phyloP scores from a whole-genome alignment of 1,140 invertebrate species.

The Panagrolaimus sp. region DNA sequence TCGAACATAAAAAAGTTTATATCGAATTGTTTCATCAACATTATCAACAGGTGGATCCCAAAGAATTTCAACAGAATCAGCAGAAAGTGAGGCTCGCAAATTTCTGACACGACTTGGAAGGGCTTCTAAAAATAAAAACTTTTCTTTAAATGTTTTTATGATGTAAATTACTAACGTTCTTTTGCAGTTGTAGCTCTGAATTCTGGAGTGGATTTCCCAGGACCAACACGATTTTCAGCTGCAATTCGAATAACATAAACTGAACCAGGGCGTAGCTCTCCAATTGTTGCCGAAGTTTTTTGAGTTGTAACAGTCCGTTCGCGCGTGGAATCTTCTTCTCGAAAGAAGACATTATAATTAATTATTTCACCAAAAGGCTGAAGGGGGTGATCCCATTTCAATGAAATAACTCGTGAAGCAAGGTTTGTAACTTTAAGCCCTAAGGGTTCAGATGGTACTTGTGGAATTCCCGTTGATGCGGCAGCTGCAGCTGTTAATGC shows the following conservation, averaged over 20 bases:
- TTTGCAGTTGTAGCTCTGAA: constrained; percentile 24
- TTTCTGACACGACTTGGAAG: constrained; percentile 29
- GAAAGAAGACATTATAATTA: constrained; percentile 30
- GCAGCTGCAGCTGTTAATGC: constrained; percentile 19
- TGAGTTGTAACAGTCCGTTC: constrained; percentile 32
- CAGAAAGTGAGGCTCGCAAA: constrained; percentile 31
- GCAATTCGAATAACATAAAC: constrained; percentile 30
- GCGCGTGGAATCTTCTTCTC: constrained; percentile 45
- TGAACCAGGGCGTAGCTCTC: constrained; percentile 25
- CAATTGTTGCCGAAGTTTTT: constrained; percentile 20
- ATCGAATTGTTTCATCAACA: constrained; percentile 29
- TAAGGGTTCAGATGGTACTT: constrained; percentile 24
- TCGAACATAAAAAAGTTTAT: constrained; percentile 38
- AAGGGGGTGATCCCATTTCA: constrained; percentile 40
- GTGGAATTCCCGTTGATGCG: constrained; percentile 17
- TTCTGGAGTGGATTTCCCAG: constrained; percentile 28
- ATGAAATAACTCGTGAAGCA: constrained; percentile 4
- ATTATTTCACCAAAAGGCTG: constrained; percentile 12
- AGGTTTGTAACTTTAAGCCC: constrained; percentile 23
- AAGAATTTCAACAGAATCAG: constrained; percentile 32
- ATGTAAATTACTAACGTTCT: constrained; percentile 23
- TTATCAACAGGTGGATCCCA: constrained; percentile 30
- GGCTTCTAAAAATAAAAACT: constrained; percentile 24
- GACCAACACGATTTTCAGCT: constrained; percentile 23
- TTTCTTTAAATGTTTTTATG: background rate